Conservation (phyloP, 1,140 invertebrate species). For the Scaptodrosophila lebanonensis region DNA sequence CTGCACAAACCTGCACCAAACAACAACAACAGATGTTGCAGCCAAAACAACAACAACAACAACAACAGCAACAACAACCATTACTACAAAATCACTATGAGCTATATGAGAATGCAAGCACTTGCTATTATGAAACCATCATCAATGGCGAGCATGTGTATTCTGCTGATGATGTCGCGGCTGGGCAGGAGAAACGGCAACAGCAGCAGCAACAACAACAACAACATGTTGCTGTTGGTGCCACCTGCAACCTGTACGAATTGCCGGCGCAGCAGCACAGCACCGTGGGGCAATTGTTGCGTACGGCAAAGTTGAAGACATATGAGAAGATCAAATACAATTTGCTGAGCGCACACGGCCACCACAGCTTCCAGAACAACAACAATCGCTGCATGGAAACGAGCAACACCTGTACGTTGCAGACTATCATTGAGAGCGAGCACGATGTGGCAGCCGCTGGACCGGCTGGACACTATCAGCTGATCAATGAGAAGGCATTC, state of each 20-base stretch:
- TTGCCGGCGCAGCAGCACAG: slow-evolving; percentile 32
- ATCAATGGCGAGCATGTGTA: slow-evolving; percentile 29
- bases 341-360: slow-evolving; percentile 56
- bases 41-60: slow-evolving; percentile 27
- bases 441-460: slow-evolving; percentile 65
- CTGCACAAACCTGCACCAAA: slow-evolving; percentile 68
- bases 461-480: slow-evolving; percentile 66
- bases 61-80: slow-evolving; percentile 46
- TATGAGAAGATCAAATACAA: slow-evolving; percentile 73
- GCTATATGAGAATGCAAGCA: slow-evolving; percentile 46
- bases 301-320: slow-evolving; percentile 67
- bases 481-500: slow-evolving; percentile 72
- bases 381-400: slow-evolving; percentile 33
- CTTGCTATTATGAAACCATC: slow-evolving; percentile 20
- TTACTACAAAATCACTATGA: slow-evolving; percentile 49
- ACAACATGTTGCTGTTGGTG: slow-evolving; percentile 13
- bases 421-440: slow-evolving; percentile 70
- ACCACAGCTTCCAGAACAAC: slow-evolving; percentile 56
- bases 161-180: slow-evolving; percentile 37
- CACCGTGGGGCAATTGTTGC: slow-evolving; percentile 57
- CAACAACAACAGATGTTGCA: slow-evolving; percentile 76
- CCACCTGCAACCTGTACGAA: slow-evolving; percentile 8
- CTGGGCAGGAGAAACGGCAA: slow-evolving; percentile 5
- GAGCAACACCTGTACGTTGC: slow-evolving; percentile 25
- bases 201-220: slow-evolving; percentile 10